These are phyloP conservation scores for Petrocephalus schoutedeni DNA, from an alignment of 2,797 vertebrate genomes.

Conservation along the genomic window DNA sequence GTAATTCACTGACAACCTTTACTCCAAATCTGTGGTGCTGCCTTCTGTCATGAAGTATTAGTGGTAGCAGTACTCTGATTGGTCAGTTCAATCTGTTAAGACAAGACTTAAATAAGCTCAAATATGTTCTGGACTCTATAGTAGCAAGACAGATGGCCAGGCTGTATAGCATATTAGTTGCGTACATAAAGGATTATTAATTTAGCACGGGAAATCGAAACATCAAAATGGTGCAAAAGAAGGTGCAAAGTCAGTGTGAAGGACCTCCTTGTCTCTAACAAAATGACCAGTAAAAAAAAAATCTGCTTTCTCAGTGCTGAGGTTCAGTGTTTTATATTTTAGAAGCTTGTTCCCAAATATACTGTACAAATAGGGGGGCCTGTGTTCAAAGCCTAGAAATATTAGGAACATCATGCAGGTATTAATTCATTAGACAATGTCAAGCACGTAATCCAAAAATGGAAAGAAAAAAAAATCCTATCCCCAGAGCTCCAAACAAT, in stretches of 20 bases:
- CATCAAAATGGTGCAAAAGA: not conserved
- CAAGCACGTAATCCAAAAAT: not conserved
- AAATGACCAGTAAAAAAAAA: not conserved
- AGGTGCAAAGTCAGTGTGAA: not conserved
- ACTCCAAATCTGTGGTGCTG: not conserved
- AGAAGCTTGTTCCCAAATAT: not conserved
- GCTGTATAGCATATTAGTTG: conserved; percentile 24
- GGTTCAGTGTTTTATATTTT: not conserved
- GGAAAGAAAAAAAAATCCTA: too few relatives aligned
- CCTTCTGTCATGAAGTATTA: not conserved
- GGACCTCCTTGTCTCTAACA: not conserved
- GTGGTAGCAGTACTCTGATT: not conserved
- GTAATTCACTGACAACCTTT: not conserved
- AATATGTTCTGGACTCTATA: conserved; percentile 25
- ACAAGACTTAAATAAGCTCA: not conserved
- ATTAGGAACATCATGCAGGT: not conserved
- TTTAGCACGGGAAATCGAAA: not conserved
- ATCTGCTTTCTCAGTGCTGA: not conserved
- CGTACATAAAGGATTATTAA: not conserved
- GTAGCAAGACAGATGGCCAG: conserved; percentile 17
- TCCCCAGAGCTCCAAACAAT: too few relatives aligned
- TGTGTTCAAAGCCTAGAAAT: not conserved
- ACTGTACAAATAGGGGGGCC: not conserved
- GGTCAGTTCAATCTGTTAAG: not conserved
- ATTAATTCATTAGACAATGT: not conserved